Evolutionary conservation across 2,113 vertebrate genomes (phyloP), one percentile per base, ranked within the genome.

Genomic region (Lophochroa leadbeateri): DNA sequence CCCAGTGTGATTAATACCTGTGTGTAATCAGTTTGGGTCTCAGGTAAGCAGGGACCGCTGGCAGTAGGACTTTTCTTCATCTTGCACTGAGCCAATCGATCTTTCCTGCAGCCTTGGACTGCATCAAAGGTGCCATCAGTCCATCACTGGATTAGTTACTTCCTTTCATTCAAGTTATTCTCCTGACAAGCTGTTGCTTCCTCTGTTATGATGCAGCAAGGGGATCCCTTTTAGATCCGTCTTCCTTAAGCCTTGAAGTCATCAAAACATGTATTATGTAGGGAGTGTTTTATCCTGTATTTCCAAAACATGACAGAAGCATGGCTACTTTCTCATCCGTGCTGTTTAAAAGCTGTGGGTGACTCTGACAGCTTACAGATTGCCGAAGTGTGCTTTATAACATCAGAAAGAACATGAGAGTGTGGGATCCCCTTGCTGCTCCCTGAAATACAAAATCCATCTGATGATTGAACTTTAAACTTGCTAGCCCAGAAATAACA

Each of bases 261-360:
- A 91, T 92, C 83, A 92, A 91, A 96, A 95, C 83, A 87, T 33
- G 39, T 60, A 72, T 94, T 95, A 95, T 84, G n/a, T 41, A 79
- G 70, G 50, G 76, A 96, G 57, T 75, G 81, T 89, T 96, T 94
- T 86, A 91, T 82, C 57, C 44, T 31, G 10, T 96, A 57, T 96
- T 96, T 95, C 69, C 91, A 96, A 96, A 97, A 95, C 86, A 92
- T 27, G 70, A 33, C 69, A 91, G 33, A 75, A 71, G 29, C 57
- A 69, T 19, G 84, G 89, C 95, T 91, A 68, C 86, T 89, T 96
- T 96, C 86, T 97, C 84, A 82, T 44, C 47, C 5, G 0, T 52
- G 33, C 35, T 84, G 69, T 72, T 86, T 76, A 76, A 89, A 89
- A 71, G 39, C 83, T 76, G 60, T 27, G 50, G 60, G 43, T 94